Base-by-base conservation (phyloP, 2,797 vertebrate genomes). In the Spinus olivaceus region DNA sequence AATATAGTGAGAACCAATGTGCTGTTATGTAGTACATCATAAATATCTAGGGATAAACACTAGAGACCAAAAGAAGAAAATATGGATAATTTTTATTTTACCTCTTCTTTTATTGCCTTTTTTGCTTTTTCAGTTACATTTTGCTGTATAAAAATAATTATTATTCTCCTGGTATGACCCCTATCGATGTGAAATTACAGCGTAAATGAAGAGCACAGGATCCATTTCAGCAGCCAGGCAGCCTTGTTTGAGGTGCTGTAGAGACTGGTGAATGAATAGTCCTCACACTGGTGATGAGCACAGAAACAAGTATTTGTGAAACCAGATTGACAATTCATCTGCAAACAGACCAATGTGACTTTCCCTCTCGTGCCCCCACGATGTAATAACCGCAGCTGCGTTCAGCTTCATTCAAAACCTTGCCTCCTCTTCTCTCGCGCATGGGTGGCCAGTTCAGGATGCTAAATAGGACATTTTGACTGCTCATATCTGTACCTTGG, bases 391-490 rank as follows among this genome's bases (percentile, higher is more conserved):
- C 53, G 73, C 66, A 65, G 37, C 70, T 78, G 66, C 5, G 61
- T 30, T 83, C 21, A 4, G 30, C 90, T 86, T 57, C 89, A 56
- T 90, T 92, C 91, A 93, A 44, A 90, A 35, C 70, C 1, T 12
- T 17, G 10, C 65, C 24, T 92, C 81, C 76, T 88, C 46, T 57
- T 72, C 54, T 33, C 41, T 83, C 12, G 8, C 46, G 37, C 90
- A 71, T 95, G 79, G 39, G 76, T 90, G 56, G 69, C 78, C 87
- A 90, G 84, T 89, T 94, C 94, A 33, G 14, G 83, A 94, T 96
- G 88, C 89, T 86, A 87, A 93, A 91, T 95, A 95, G 87, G 61
- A 78, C 94, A 51, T 65, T 78, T 93, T 77, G 74, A 69, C 83
- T 81, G 83, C 78, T 88, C 91, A 49, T 81, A 65, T 92, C 66